These are phyloP conservation scores for Erebia ligea DNA, from an alignment of 2,888 invertebrate species.

Conservation along the genomic window DNA sequence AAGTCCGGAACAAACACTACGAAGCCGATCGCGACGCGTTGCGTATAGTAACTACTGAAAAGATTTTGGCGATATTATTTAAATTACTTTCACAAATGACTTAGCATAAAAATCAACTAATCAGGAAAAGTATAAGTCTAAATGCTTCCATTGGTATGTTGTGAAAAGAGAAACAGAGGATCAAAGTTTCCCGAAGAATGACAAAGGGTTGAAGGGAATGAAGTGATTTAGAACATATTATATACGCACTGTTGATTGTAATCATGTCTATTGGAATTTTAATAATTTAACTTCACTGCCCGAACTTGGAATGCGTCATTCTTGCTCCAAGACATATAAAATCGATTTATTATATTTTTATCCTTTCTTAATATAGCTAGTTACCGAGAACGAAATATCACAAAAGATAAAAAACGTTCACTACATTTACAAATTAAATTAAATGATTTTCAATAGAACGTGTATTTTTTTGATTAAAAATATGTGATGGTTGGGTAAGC, in stretches of 20 bases:
- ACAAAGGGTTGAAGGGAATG: background rate
- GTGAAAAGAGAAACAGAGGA: background rate
- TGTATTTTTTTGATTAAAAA: conserved; percentile 1
- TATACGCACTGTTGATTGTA: background rate
- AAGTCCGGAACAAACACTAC: no score
- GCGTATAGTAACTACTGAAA: no score
- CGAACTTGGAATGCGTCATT: background rate
- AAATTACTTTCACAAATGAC: no score
- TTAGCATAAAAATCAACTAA: no score
- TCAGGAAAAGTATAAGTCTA: background rate
- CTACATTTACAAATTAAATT: conserved; percentile 3
- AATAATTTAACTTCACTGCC: background rate
- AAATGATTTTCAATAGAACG: background rate
- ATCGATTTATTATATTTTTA: background rate
- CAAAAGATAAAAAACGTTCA: background rate
- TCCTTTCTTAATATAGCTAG: background rate
- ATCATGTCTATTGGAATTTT: background rate
- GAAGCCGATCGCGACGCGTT: no score
- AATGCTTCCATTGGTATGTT: background rate
- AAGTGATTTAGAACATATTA: background rate
- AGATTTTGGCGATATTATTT: no score
- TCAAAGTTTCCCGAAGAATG: background rate
- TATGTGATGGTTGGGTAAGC: background rate
- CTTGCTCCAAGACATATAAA: background rate
- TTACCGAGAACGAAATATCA: background rate